Evolutionary conservation across 2,113 vertebrate genomes (phyloP), one percentile per base, ranked within the genome.

Genomic region (Percina caprodes): DNA sequence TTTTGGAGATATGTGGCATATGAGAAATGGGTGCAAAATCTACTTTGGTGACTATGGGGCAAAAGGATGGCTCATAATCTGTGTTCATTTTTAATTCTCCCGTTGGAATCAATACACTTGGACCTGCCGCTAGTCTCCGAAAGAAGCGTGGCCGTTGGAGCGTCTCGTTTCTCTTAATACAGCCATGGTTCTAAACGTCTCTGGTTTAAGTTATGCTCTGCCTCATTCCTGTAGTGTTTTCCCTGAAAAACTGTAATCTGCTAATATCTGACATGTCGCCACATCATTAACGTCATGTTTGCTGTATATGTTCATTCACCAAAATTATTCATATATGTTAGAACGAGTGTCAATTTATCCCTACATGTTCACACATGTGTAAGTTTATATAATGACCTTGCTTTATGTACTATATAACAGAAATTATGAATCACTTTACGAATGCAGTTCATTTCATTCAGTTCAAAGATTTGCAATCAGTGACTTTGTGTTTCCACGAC

Each of bases 401-500:
- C 33, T 68, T 35, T 16, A 42, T 14, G 5, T n/a, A 12, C n/a
- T 60, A 14, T 24, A 23, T 39, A 59, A 46, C 1, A 60, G 3
- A 59, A 24, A 59, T 26, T 19, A 15, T 60, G 12, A 69, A 15
- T 30, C 12, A 70, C 23, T 30, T 18, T 7, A 26, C 48, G 13
- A 46, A 33, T 18, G 46, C 3, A 63, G 9, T 46, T 30, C 8
- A 30, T 33, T 51, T 23, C 12, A 3, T 26, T 46, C 12, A 35
- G 4, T 39, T 52, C 24, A 49, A 61, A 8, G 23, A n/a, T 18
- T 59, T 39, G 15, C 51, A 21, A 39, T 45, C 21, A 42, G 21
- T 15, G 61, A 45, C 39, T 42, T 12, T 62, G 13, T 45, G 70
- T 61, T 74, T 74, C 35, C 18, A 68, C 33, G 33, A 74, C 11